phyloP scores from a whole-genome alignment of 1,140 invertebrate genomes.

The Luehdorfia chinensis region DNA sequence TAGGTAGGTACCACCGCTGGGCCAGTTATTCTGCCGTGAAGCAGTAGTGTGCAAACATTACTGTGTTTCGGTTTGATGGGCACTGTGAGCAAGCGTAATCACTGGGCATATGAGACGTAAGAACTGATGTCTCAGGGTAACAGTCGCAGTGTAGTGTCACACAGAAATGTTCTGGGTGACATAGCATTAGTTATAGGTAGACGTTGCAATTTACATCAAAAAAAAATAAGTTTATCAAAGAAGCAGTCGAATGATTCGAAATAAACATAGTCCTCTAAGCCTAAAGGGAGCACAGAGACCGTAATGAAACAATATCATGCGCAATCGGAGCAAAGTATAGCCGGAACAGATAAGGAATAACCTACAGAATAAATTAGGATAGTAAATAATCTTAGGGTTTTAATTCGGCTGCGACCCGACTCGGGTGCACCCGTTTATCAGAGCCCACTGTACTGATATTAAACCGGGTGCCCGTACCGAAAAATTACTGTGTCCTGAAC shows the following conservation, averaged over 20 bases:
- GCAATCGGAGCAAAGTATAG: constrained; percentile 47
- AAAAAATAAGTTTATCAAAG: constrained; percentile 16
- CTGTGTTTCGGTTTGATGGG: too few relatives aligned
- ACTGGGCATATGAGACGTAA: too few relatives aligned
- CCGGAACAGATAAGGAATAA: constrained; percentile 31
- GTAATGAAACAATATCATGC: constrained; percentile 47
- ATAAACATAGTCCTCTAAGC: constrained; percentile 24
- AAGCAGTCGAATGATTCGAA: constrained; percentile 5
- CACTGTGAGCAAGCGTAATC: too few relatives aligned
- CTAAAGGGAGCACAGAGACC: constrained; percentile 25
- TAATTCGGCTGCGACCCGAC: constrained; percentile 32
- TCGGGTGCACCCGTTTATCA: constrained; percentile 31
- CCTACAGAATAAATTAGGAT: constrained; percentile 43
- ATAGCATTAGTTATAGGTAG: too few relatives aligned
- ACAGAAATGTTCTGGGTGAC: too few relatives aligned
- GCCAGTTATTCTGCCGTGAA: too few relatives aligned
- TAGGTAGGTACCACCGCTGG: too few relatives aligned
- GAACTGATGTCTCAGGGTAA: too few relatives aligned
- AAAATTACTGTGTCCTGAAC: constrained; percentile 29
- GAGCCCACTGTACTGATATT: constrained; percentile 32
- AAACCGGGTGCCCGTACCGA: constrained; percentile 31
- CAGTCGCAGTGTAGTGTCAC: too few relatives aligned
- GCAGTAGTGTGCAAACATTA: too few relatives aligned
- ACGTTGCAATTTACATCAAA: too few relatives aligned
- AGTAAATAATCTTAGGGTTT: constrained; percentile 51